Evolutionary conservation across 2,113 vertebrate species (phyloP), one percentile per base, ranked within the genome.

Genomic region (Picathartes gymnocephalus): DNA sequence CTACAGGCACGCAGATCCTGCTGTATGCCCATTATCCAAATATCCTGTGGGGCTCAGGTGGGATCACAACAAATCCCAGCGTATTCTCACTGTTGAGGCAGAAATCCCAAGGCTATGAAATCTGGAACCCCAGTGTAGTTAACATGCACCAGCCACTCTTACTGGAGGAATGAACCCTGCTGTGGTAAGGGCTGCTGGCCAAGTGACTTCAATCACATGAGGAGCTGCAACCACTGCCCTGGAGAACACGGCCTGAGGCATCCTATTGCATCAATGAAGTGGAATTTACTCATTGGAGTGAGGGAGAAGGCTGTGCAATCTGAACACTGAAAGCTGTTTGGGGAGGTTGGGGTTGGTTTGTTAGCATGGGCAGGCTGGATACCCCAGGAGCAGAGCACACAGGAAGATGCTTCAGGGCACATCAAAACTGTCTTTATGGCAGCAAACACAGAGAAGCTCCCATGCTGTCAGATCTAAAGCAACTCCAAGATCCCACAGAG

Each of bases 181-280:
- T 1, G 60, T 83, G 82, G 37, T 48, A 56, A 83, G 35, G 82
- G 82, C 93, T 93, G 79, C 65, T 88, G 56, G 85, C 95, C 95
- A 95, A 93, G 81, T 28, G 76, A 81, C 71, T 93, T 73, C 9
- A 83, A 70, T 88, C 85, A 83, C 47, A 74, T 3, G 47, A 90
- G 53, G 50, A 87, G 44, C 0, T 96, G 56, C 51, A 74, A 48
- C 83, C 74, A 30, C 68, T 91, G 84, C 58, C 85, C 74, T 61
- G 44, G 74, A 90, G 78, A 88, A 44, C 0, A 4, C 9, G 60
- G 92, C 57, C 77, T 93, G 72, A 66, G 81, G 91, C 68, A 85
- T 90, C 87, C 76, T 64, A 60, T 61, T 92, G 68, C 20, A 2
- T 78, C 88, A 90, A 45, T 51, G 20, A 90, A 92, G 68, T 77